Conservation (phyloP, 2,888 invertebrate genomes). For the Drosophila antonietae region DNA sequence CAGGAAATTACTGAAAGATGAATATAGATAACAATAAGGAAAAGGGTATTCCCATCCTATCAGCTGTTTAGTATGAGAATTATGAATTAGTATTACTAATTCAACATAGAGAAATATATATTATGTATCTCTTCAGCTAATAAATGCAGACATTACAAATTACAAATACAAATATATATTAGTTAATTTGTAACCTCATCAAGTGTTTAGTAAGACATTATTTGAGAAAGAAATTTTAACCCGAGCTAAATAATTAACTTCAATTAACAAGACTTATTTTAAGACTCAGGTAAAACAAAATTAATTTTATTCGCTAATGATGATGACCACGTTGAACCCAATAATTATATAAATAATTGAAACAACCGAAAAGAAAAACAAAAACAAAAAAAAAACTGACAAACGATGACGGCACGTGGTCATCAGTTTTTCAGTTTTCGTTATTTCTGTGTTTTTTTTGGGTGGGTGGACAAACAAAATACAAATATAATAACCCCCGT, state of each 20-base stretch:
- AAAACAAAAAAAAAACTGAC: conserved; percentile 21
- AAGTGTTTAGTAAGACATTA: conserved; percentile 1
- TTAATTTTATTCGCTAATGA: neutral
- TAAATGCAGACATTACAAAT: too few relatives aligned
- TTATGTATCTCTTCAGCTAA: neutral
- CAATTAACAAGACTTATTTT: conserved; percentile 8
- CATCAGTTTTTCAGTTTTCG: conserved; percentile 8
- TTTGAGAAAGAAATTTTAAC: neutral
- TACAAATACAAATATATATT: too few relatives aligned
- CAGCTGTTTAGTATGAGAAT: neutral
- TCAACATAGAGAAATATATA: neutral
- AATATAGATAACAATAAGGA: neutral
- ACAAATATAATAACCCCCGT: conserved; percentile 19
- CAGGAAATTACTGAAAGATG: neutral
- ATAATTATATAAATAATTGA: conserved; percentile 53
- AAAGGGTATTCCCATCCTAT: neutral
- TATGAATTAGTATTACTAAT: neutral
- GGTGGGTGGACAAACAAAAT: conserved; percentile 3
- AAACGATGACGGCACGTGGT: conserved; percentile 37
- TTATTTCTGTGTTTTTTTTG: neutral
- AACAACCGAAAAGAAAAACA: conserved; percentile 12
- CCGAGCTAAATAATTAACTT: neutral
- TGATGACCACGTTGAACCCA: conserved; percentile 31
- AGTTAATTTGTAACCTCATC: neutral
- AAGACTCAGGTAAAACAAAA: neutral